Percentiles rank a stretch among this genome's conserved stretches.
phyloP scores from a whole-genome alignment of 37 sponge, comb jelly and placozoan genomes.

The Crambe crambe region DNA sequence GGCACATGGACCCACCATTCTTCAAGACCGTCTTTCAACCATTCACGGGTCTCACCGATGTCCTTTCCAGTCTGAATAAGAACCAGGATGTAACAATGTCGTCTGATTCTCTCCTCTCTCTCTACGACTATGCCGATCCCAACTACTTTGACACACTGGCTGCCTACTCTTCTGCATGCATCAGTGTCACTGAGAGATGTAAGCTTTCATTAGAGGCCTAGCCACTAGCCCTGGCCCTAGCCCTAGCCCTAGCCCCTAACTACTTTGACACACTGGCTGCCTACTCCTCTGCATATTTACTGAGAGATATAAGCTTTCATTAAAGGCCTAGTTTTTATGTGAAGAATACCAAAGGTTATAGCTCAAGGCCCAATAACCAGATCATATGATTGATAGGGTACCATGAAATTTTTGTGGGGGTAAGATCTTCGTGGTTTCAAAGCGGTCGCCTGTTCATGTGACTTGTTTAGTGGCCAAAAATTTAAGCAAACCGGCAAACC shows the following conservation, averaged over 20 bases:
- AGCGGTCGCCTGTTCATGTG: no score
- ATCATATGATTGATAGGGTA: no score
- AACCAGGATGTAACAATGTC: constrained; percentile 7
- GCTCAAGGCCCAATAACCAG: no score
- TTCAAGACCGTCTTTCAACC: constrained; percentile 30
- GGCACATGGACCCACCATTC: constrained; percentile 11
- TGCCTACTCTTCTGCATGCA: constrained; percentile 33
- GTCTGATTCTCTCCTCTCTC: not conserved
- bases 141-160: constrained; percentile 33
- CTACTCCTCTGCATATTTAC: constrained; percentile 30
- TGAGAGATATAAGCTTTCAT: no score
- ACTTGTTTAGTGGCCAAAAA: no score
- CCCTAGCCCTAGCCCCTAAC: no score
- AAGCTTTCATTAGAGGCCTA: not conserved
- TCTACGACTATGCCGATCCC: constrained; percentile 2
- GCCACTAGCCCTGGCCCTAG: no score
- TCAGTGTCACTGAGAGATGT: constrained; percentile 22
- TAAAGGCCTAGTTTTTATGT: no score
- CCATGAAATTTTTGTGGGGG: no score
- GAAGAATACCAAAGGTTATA: no score
- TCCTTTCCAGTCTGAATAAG: not conserved
- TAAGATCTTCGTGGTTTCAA: no score
- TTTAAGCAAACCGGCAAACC: no score
- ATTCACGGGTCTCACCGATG: constrained; percentile 13
- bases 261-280: constrained; percentile 34